Evolutionary conservation across 2,113 vertebrate species (phyloP), one percentile per base, ranked within the genome.

Genomic region (Saccopteryx leptura): DNA sequence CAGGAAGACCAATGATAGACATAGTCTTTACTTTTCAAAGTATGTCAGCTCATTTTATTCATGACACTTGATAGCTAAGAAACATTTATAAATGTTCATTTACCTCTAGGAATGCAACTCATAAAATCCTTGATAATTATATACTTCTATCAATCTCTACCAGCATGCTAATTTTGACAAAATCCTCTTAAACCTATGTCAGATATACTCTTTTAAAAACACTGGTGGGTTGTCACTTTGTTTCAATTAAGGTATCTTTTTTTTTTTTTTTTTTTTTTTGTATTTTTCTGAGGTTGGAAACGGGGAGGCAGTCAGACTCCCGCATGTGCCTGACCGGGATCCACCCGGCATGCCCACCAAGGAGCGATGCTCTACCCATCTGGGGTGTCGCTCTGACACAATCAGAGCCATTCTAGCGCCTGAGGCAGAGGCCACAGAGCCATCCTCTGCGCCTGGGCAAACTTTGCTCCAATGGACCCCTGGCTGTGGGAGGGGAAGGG

Each of bases 81-180:
- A 88, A 46, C 54, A 58, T 39, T 39, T 39, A 39, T 23, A 71
- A 93, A 68, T n/a, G 69, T 79, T 72, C 23, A 74, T 39, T 88
- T 80, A 61, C 56, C 28, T 78, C 56, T 79, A 56, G 26, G 15
- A 28, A 91, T 78, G 33, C 17, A 63, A 56, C 28, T 88, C 48
- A 93, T 39, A 68, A 88, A 93, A 88, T 50, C 66, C 63, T 76
- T 76, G 52, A 65, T 68, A 92, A 92, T 79, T 71, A 95, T 24
- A n/a, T 58, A 58, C 5, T 48, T 39, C 56, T 74, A 26, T 74
- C 56, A 66, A 46, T 75, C 61, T 74, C 71, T 60, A 61, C 28
- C 26, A 54, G 75, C 14, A 56, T 19, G 46, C 24, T 74, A 48
- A 65, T 46, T 65, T 90, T 88, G 48, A 76, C 4, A 52, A 87